A percentile compares a stretch with the other conserved stretches of the same genome.
These are phyloP conservation scores for Alsophila aescularia DNA, from an alignment of 2,888 invertebrate species.

Conservation along the genomic window DNA sequence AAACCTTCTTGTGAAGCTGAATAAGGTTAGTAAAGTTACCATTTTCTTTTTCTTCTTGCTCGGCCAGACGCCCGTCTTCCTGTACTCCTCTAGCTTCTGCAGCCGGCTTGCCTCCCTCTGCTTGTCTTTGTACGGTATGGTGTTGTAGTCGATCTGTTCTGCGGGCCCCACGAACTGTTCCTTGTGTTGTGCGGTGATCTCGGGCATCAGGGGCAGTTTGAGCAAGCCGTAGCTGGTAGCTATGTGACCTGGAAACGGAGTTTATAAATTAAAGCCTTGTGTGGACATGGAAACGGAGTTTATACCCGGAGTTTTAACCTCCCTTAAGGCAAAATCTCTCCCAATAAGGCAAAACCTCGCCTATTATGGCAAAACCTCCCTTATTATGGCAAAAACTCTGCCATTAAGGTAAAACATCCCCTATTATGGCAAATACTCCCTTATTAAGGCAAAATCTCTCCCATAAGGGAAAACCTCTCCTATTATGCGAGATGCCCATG, in stretches of 20 bases:
- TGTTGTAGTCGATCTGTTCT: constrained; percentile 88
- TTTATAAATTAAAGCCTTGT: too few species aligned
- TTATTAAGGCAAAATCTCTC: too few species aligned
- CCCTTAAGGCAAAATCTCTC: too few species aligned
- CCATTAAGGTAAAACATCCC: too few species aligned
- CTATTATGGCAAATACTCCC: too few species aligned
- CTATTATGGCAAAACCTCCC: too few species aligned
- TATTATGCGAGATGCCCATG: too few species aligned
- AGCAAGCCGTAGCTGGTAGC: constrained; percentile 96
- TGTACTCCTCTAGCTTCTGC: constrained; percentile 88
- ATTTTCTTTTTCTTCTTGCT: constrained; percentile 84
- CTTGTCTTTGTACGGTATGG: constrained; percentile 91
- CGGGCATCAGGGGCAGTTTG: constrained; percentile 97
- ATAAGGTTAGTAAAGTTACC: constrained; percentile 45
- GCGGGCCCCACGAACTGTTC: constrained; percentile 77
- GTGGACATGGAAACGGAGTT: too few species aligned
- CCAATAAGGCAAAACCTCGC: too few species aligned
- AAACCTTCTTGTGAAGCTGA: not conserved
- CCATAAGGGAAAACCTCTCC: too few species aligned
- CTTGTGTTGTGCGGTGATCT: constrained; percentile 88
- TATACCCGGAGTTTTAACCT: too few species aligned
- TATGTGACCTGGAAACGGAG: constrained; percentile 81
- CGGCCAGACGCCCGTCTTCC: constrained; percentile 91
- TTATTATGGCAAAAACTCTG: too few species aligned
- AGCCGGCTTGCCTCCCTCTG: constrained; percentile 89